phyloP scores from a whole-genome alignment of 2,113 vertebrate species.

The Camelus bactrianus region DNA sequence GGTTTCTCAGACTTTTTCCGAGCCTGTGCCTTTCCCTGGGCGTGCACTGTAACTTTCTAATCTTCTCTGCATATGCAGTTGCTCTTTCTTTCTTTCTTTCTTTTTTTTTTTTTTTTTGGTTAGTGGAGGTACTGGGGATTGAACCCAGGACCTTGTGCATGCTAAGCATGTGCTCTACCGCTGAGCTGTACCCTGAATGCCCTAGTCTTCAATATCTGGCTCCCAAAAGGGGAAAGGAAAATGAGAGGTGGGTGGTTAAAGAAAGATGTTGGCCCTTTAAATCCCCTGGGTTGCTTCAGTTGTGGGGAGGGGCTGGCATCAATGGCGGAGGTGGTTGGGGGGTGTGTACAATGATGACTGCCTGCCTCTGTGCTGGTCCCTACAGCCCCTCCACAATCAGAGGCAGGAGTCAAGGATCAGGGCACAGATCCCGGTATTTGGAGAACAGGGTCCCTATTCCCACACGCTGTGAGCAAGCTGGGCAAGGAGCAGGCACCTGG shows the following conservation, averaged over 20 bases:
- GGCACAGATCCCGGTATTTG: neutral
- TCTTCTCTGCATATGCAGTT: neutral
- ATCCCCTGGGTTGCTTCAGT: neutral
- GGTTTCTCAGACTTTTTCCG: neutral
- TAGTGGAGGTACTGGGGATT: too few species aligned
- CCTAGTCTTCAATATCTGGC: neutral
- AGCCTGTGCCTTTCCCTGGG: neutral
- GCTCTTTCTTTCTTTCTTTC: neutral
- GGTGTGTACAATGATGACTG: too few species aligned
- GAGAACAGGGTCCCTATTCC: neutral
- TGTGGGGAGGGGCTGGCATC: neutral
- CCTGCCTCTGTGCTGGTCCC: neutral
- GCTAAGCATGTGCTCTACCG: too few species aligned
- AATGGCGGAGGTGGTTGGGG: neutral
- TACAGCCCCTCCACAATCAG: rapidly evolving
- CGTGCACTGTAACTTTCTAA: neutral
- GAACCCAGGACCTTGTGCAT: too few species aligned
- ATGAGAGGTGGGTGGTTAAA: neutral
- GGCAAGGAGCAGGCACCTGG: neutral
- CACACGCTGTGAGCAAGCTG: neutral
- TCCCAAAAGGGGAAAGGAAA: neutral
- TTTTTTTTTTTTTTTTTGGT: too few species aligned
- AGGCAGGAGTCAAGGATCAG: too few species aligned
- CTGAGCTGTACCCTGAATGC: neutral
- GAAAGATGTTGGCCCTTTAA: neutral